Evolutionary conservation across 2,113 vertebrate species (phyloP), one percentile per base, ranked within the genome.

Genomic region (Perccottus glenii): DNA sequence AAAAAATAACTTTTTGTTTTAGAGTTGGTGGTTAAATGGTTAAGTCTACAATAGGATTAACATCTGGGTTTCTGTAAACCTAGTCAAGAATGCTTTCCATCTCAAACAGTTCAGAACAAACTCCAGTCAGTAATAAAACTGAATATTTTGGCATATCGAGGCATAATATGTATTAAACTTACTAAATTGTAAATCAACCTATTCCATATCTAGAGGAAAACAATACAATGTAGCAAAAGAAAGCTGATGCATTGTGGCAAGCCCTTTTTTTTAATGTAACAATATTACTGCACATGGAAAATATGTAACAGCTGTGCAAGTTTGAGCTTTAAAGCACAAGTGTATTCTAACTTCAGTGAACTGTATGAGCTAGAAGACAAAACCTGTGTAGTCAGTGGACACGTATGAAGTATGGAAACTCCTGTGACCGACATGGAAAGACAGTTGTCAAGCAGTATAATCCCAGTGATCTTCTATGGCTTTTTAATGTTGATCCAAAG

Each of bases 361-460:
- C 35, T 7, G 32, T 10, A 49, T 44, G 42, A 19, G 49, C 53
- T 62, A 56, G 16, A 58, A 62, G 58, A 57, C 71, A 16, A 19
- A 44, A 43, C 56, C 58, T 50, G 50, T 57, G 78, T 64, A 58
- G 65, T 33, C 8, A 65, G 38, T 5, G 52, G 69, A 85, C 83
- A 87, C 78, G 52, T 84, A 74, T 82, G 78, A 80, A 77, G 80
- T 58, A 76, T 70, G 84, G 80, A 87, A 87, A 88, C 70, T 77
- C 43, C 59, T 80, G 44, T 64, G 43, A n/a, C 50, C 60, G 81
- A 76, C 75, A 77, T 71, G 66, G 64, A 78, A 79, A 64, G 27
- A 61, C 59, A 78, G 64, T 15, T 59, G 12, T 59, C 78, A 40
- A 32, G 36, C 6, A n/a, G 9, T 38, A 15, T n/a, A 11, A 12